phyloP scores from a whole-genome alignment of 1,140 invertebrate genomes.

The Tetramorium parvispinum region DNA sequence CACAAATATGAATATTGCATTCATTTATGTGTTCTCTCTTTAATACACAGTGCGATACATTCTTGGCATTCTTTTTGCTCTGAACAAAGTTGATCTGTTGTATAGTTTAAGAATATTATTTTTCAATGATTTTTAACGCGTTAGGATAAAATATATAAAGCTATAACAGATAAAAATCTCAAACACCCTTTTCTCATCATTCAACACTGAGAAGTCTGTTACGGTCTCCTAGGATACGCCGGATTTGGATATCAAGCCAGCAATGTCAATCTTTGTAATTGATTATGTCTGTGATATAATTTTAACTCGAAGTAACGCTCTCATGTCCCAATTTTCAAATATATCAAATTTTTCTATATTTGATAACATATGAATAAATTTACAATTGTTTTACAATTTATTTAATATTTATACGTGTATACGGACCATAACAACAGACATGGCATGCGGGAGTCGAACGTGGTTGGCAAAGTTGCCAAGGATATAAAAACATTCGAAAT shows the following conservation, averaged over 20 bases:
- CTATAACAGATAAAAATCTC: constrained; percentile 27
- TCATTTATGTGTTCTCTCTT: neutral
- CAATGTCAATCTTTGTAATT: neutral
- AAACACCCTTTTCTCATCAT: constrained; percentile 4
- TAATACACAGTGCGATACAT: neutral
- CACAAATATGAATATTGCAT: constrained; percentile 8
- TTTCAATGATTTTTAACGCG: constrained; percentile 23
- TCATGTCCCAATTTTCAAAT: constrained; percentile 6
- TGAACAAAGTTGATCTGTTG: neutral
- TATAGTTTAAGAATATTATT: neutral
- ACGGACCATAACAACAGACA: neutral
- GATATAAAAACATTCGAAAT: constrained; percentile 7
- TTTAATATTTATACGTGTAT: neutral
- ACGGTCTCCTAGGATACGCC: constrained; percentile 67
- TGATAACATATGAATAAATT: neutral
- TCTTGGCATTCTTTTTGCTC: neutral
- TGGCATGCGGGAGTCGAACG: neutral
- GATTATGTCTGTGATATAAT: neutral
- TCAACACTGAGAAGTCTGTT: constrained; percentile 38
- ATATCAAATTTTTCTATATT: neutral
- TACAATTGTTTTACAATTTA: constrained; percentile 5
- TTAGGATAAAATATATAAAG: constrained; percentile 8
- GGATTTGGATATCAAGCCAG: neutral
- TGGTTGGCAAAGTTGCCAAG: neutral
- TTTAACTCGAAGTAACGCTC: constrained; percentile 14